Conservation (phyloP, 53 echinoderm and acorn worm species). For the Hippasteria phrygiana region DNA sequence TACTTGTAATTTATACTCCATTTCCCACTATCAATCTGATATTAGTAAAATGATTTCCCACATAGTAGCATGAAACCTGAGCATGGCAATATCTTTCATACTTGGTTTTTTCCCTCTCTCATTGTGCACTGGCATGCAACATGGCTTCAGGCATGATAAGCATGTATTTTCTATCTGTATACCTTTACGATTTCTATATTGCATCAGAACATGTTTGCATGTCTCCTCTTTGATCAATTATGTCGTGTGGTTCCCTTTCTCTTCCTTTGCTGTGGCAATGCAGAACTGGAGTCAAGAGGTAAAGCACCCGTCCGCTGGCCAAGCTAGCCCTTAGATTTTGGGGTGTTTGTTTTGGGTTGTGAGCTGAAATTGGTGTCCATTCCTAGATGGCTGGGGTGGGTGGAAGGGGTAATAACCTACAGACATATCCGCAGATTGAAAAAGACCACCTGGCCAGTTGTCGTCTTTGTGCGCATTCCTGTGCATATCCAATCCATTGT, state of each 20-base stretch:
- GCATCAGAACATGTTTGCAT: constrained; percentile 25
- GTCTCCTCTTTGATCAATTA: constrained; percentile 10
- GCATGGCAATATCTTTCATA: neutral
- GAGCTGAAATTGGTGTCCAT: neutral
- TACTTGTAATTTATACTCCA: no score
- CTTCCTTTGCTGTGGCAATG: constrained; percentile 26
- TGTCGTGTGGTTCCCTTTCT: constrained; percentile 10
- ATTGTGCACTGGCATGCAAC: neutral
- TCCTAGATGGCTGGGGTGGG: neutral
- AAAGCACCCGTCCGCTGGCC: constrained; percentile 30
- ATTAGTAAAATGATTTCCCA: no score
- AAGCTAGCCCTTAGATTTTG: neutral
- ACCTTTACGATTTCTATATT: neutral
- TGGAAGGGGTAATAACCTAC: neutral
- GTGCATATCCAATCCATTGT: no score
- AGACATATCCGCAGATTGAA: neutral
- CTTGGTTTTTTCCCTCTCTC: neutral
- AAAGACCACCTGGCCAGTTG: no score
- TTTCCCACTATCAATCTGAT: no score
- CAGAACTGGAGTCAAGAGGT: constrained; percentile 85
- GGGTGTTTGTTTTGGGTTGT: neutral
- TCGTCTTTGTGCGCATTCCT: no score
- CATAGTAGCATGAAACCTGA: no score
- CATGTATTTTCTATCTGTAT: neutral
- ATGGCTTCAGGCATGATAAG: neutral